These are phyloP conservation scores for Drosophila bipectinata DNA, from an alignment of 1,140 invertebrate species.

Conservation along the genomic window DNA sequence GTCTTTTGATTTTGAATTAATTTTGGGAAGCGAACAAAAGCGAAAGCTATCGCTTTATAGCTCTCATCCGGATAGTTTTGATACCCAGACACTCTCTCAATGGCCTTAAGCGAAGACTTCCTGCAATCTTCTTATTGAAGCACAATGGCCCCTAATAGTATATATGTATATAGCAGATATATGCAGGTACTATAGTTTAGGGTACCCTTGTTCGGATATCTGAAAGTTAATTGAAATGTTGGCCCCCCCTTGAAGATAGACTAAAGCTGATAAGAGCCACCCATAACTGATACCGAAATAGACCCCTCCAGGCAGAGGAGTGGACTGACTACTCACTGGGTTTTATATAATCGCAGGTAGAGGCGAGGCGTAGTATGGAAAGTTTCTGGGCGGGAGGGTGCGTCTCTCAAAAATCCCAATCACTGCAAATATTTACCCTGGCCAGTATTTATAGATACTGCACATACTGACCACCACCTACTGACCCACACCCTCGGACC, in stretches of 20 bases:
- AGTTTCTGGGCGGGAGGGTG: background rate
- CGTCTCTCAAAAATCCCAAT: no score
- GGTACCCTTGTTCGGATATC: constrained; percentile 21
- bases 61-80: background rate
- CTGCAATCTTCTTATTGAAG: constrained; percentile 73
- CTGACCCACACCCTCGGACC: background rate
- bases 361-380: constrained; percentile 1
- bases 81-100: constrained; percentile 23
- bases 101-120: constrained; percentile 71
- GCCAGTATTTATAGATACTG: background rate
- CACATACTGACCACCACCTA: background rate
- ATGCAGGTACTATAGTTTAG: background rate
- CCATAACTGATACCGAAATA: constrained; percentile 5
- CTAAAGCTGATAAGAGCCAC: constrained; percentile 14
- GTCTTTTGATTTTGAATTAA: constrained; percentile 24
- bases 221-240: constrained; percentile 36
- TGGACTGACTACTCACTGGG: background rate
- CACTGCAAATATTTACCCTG: background rate
- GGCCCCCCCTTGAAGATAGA: constrained; percentile 18
- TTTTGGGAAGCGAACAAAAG: constrained; percentile 40
- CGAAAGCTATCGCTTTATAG: constrained; percentile 29
- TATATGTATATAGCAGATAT: no score
- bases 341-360: constrained; percentile 22
- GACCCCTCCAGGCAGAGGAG: constrained; percentile 1
- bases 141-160: background rate